Evolutionary conservation across 2,113 vertebrate species (phyloP).

Genomic region (Isurus oxyrinchus): DNA sequence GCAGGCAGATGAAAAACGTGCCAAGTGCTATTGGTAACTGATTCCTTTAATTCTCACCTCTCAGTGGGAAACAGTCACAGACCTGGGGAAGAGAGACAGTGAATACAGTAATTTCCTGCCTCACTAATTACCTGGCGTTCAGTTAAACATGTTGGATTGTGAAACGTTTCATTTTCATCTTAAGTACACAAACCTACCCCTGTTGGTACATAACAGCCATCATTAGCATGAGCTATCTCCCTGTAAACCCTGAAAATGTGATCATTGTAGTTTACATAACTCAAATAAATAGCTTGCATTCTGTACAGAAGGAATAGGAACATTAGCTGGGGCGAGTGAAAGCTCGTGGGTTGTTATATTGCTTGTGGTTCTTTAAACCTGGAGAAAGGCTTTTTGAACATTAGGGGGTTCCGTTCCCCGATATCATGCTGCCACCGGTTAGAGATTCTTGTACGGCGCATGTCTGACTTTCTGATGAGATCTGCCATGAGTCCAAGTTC

Average conservation of each 20-base stretch:
- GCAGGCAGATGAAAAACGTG: not conserved
- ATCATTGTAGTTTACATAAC: not conserved
- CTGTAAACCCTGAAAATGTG: not conserved
- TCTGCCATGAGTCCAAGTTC: not conserved
- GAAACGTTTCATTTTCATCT: conserved; percentile 23
- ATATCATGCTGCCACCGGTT: not conserved
- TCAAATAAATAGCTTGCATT: not conserved
- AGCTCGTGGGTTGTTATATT: not conserved
- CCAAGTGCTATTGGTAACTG: conserved; percentile 32
- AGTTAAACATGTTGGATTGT: not conserved
- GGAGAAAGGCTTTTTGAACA: not conserved
- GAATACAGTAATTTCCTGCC: not conserved
- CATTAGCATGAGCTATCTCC: not conserved
- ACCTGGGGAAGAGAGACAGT: not conserved
- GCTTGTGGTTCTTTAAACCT: not conserved
- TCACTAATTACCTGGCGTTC: not conserved
- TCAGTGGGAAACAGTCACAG: conserved; percentile 16
- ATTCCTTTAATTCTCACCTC: conserved; percentile 35
- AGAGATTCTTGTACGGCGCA: not conserved
- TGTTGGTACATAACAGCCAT: not conserved
- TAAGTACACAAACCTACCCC: not conserved
- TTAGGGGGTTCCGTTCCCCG: not conserved
- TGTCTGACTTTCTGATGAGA: not conserved
- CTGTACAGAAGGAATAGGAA: not conserved
- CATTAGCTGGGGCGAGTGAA: not conserved